These are phyloP conservation scores for Galendromus occidentalis DNA, from an alignment of 1,140 invertebrate genomes.

Conservation along the genomic window DNA sequence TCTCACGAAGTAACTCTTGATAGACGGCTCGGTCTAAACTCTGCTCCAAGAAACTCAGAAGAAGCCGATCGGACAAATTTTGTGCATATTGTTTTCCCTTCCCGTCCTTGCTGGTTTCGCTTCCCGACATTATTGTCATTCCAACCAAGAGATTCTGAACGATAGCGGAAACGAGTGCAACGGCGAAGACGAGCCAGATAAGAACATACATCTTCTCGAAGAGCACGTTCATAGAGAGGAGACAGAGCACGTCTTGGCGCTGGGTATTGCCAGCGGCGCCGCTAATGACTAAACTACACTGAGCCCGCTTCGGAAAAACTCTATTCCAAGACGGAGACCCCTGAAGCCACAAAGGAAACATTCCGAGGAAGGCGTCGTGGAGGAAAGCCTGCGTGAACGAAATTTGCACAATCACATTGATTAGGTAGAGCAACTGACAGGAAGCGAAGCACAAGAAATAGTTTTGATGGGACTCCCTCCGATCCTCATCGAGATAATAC, in stretches of 20 bases:
- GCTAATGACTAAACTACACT: neutral
- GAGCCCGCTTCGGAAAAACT: neutral
- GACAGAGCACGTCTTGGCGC: neutral
- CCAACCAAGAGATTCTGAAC: neutral
- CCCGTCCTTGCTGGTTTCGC: neutral
- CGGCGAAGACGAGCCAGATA: neutral
- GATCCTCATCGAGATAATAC: neutral
- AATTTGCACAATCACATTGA: neutral
- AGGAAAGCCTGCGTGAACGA: neutral
- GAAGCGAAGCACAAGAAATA: neutral
- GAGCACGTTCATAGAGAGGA: neutral
- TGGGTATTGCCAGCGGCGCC: neutral
- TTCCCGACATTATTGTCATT: neutral
- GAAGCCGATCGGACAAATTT: neutral
- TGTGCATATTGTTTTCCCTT: neutral
- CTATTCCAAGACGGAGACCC: neutral
- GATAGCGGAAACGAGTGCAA: neutral
- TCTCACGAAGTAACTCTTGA: no score
- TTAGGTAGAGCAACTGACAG: neutral
- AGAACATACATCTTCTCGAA: constrained; percentile 3
- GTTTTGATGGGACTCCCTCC: neutral
- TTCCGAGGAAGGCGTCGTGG: neutral
- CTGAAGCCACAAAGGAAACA: neutral
- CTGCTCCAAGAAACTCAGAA: neutral
- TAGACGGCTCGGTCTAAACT: neutral